These are phyloP conservation scores for Nasonia longicornis DNA, from an alignment of 1,140 invertebrate species.

Conservation along the genomic window DNA sequence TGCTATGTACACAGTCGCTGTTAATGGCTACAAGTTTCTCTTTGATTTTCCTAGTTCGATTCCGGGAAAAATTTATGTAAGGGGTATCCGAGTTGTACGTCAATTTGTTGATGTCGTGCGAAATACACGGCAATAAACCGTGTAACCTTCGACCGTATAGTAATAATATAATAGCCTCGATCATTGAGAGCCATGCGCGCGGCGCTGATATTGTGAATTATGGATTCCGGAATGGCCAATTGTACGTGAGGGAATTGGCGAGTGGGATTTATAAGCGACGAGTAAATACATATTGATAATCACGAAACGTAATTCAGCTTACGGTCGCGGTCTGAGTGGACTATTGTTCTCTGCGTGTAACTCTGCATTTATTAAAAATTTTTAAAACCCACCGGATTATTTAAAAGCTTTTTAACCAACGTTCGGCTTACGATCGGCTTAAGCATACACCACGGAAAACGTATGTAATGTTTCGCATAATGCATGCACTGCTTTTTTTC, in stretches of 20 bases:
- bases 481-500: too few species aligned
- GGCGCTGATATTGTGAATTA: background rate
- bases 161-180: background rate
- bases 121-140: background rate
- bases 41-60: background rate
- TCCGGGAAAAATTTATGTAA: background rate
- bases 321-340: too few species aligned
- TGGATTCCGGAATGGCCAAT: background rate
- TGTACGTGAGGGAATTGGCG: conserved; percentile 8
- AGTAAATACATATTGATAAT: background rate
- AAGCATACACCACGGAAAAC: too few species aligned
- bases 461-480: too few species aligned
- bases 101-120: background rate
- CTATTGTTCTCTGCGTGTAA: too few species aligned
- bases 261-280: background rate
- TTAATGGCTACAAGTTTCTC: background rate
- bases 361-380: too few species aligned
- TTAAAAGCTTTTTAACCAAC: too few species aligned
- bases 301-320: background rate
- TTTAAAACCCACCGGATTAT: too few species aligned
- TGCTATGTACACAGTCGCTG: background rate
- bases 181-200: background rate
- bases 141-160: background rate
- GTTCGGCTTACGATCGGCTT: too few species aligned
- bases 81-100: background rate